Evolutionary conservation across 2,888 invertebrate species (phyloP).

Genomic region (Drosophila algonquin): DNA sequence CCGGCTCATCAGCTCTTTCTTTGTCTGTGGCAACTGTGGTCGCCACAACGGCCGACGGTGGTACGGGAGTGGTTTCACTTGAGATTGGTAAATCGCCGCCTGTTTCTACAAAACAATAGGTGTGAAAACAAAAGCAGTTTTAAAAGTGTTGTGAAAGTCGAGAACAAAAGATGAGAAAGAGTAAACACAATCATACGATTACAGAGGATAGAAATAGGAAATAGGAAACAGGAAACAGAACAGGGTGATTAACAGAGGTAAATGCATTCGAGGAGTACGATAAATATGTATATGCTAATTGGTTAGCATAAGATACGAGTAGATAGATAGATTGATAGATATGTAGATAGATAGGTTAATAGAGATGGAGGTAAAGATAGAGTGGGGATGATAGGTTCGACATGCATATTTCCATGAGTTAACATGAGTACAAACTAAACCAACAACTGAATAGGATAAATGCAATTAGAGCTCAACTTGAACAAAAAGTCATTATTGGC

Average conservation of each 20-base stretch:
- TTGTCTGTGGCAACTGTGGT: constrained; percentile 70
- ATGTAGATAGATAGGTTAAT: constrained; percentile 18
- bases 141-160: constrained; percentile 80
- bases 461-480: constrained; percentile 83
- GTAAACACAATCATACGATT: constrained; percentile 57
- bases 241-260: constrained; percentile 7
- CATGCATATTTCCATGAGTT: constrained; percentile 57
- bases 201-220: constrained; percentile 34
- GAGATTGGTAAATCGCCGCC: constrained; percentile 81
- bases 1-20: constrained; percentile 56
- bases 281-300: constrained; percentile 27
- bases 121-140: constrained; percentile 82
- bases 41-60: constrained; percentile 60
- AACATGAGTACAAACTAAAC: constrained; percentile 46
- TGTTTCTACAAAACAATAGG: constrained; percentile 84
- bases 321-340: constrained; percentile 29
- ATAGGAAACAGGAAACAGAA: constrained; percentile 40
- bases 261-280: constrained; percentile 33
- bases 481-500: constrained; percentile 64
- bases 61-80: constrained; percentile 79
- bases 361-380: constrained; percentile 47
- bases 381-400: constrained; percentile 33
- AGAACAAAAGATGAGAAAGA: constrained; percentile 72
- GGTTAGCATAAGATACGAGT: constrained; percentile 38
- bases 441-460: constrained; percentile 41